These are phyloP conservation scores for Mesorhabditis sp. DNA, from an alignment of 2,888 invertebrate species.

Conservation along the genomic window DNA sequence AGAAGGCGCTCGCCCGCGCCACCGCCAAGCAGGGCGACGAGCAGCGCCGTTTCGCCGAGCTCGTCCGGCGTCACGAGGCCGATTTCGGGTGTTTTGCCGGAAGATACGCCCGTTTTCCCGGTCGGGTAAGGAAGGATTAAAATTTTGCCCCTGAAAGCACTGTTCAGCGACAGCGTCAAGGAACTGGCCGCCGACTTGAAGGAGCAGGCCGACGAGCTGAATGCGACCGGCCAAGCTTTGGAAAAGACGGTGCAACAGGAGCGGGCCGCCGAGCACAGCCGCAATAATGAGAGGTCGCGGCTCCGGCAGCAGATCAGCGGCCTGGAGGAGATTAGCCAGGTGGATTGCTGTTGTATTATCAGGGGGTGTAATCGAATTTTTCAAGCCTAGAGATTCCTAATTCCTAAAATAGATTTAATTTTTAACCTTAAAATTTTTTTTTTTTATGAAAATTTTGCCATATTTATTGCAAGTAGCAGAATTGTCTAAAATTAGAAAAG, in stretches of 20 bases:
- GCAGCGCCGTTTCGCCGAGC: no score
- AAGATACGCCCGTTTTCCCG: no score
- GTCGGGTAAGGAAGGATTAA: background rate
- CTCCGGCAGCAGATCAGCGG: background rate
- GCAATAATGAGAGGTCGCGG: background rate
- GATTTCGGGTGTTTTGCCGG: no score
- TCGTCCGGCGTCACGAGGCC: no score
- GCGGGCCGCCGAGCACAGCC: background rate
- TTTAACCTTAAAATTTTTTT: no score
- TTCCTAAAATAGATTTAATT: no score
- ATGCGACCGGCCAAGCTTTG: background rate
- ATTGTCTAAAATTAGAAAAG: no score
- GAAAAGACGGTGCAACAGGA: background rate
- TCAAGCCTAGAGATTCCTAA: no score
- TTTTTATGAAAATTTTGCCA: no score
- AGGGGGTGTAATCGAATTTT: background rate
- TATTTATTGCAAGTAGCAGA: no score
- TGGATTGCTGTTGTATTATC: background rate
- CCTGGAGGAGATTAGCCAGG: background rate
- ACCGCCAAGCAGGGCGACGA: no score
- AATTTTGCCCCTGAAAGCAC: background rate
- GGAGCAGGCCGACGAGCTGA: background rate
- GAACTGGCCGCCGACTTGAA: background rate
- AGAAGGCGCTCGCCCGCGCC: no score
- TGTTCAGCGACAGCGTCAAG: background rate